These are phyloP conservation scores for Atta colombica DNA, from an alignment of 1,140 invertebrate species.

Conservation along the genomic window DNA sequence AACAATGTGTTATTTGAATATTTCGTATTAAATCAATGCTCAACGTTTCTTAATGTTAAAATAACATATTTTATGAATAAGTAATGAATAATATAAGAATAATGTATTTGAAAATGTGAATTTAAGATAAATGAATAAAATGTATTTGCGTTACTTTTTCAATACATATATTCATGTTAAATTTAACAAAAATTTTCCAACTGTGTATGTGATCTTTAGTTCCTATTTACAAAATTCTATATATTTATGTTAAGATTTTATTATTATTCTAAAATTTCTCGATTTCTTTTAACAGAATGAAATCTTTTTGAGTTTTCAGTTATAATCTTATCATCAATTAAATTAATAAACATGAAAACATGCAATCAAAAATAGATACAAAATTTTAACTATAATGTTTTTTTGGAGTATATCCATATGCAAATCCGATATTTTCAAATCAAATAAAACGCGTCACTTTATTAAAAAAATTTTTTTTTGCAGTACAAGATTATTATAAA, in stretches of 20 bases:
- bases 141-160: too few relatives aligned
- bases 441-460: not conserved
- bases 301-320: not conserved
- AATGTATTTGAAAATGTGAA: too few relatives aligned
- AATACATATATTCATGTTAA: too few relatives aligned
- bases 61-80: too few relatives aligned
- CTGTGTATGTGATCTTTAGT: not conserved
- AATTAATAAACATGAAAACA: not conserved
- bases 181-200: too few relatives aligned
- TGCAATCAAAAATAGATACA: too few relatives aligned
- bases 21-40: too few relatives aligned
- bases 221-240: not conserved
- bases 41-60: too few relatives aligned
- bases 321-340: not conserved
- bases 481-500: not conserved
- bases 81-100: too few relatives aligned
- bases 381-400: not conserved
- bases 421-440: not conserved
- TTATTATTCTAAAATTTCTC: not conserved
- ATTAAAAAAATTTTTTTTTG: not conserved
- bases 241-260: not conserved
- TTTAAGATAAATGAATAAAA: too few relatives aligned
- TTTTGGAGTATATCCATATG: not conserved
- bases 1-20: too few relatives aligned
- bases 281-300: not conserved